Base-by-base conservation (phyloP, 2,888 invertebrate species). In the Lepidonotus clava region DNA sequence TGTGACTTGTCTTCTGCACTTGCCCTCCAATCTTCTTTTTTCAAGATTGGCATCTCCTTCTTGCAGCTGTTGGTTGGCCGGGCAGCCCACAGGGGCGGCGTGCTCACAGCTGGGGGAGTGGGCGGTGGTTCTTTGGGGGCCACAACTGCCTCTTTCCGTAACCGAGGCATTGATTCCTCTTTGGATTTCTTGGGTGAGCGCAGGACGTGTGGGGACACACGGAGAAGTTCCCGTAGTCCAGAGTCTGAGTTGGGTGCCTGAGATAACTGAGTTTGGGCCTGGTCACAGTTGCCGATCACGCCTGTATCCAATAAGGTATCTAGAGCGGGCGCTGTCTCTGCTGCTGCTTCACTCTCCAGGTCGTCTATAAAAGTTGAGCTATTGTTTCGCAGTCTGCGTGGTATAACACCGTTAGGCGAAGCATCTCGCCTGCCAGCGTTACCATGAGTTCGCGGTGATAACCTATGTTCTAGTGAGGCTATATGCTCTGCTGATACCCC, bases 141-240 rank as follows among this genome's bases (percentile, higher is more conserved):
- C 56, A 84, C n/a, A 61, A 18, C 66, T 5, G 56, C 11, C 56
- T 84, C 84, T 84, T 84, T 84, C n/a, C 84, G 32, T 56, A 84
- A 61, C 6, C 84, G 53, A 6, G 84, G 84, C 84, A 84, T 84
- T 34, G 53, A 38, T 56, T 61, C 61, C 18, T 51, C 56, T 56
- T 84, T 53, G 5, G 32, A 34, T 11, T 38, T 51, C 11, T 53
- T 38, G 1, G 84, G 38, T 11, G 38, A 56, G 8, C 53, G 53
- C 28, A 56, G 38, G 66, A 34, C 28, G 21, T 67, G 67, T 32
- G 67, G 34, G 28, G 34, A 32, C 6, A 28, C 34, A 5, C 56
- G 56, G 6, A 67, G 67, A 34, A 67, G 67, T 21, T 67, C 67
- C 21, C 67, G 28, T 8, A 67, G 67, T 21, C 67, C 11, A 38